Percentiles rank a stretch among this genome's conserved stretches.
These are phyloP conservation scores for Diacarnus erythraeanus DNA, from an alignment of 37 sponge, comb jelly and placozoan species.

Conservation along the genomic window DNA sequence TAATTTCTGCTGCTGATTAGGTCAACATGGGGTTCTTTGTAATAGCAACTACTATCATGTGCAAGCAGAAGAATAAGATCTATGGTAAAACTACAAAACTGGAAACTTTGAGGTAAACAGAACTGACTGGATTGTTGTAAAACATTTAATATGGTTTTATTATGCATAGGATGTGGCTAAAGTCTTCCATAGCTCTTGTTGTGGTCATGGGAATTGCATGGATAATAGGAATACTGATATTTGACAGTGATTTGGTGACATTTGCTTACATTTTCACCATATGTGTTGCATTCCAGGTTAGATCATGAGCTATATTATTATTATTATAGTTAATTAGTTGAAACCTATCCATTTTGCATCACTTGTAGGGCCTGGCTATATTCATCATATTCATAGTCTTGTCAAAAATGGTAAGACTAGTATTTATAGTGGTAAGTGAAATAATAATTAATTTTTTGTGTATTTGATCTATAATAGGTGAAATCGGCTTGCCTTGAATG, in stretches of 20 bases:
- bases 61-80: constrained; percentile 1
- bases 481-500: background rate
- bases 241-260: constrained; percentile 10
- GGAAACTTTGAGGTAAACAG: background rate
- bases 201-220: constrained; percentile 55
- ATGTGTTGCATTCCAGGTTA: constrained; percentile 50
- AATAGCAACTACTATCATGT: constrained; percentile 32
- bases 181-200: constrained; percentile 21
- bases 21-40: constrained; percentile 39
- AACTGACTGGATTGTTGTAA: background rate
- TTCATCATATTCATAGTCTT: constrained; percentile 14
- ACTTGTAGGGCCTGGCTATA: constrained; percentile 29
- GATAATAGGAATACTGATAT: constrained; percentile 43
- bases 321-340: background rate
- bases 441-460: too few species aligned
- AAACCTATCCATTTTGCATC: background rate
- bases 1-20: background rate
- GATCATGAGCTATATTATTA: background rate
- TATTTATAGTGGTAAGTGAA: too few species aligned
- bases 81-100: background rate
- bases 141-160: background rate
- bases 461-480: background rate
- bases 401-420: constrained; percentile 21
- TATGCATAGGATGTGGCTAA: constrained; percentile 28
- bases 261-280: constrained; percentile 45